Base-by-base conservation (phyloP, 1,140 invertebrate species). In the Heliconius nattereri region DNA sequence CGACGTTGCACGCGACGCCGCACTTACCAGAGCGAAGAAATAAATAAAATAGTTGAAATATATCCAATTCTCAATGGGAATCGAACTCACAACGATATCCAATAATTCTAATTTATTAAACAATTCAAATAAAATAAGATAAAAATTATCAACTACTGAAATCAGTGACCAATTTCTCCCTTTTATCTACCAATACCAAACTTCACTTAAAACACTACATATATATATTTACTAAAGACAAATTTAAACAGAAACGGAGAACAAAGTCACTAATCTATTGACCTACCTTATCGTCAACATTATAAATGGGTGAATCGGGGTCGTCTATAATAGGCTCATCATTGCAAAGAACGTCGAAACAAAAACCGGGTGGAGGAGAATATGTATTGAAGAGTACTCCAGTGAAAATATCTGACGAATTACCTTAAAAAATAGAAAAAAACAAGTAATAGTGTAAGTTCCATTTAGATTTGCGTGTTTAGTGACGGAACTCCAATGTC, bases 281-380 rank as follows among this genome's bases (percentile, higher is more conserved):
- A 80, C 86, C 89, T 95, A 97, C 97, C 94, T 95, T 95, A n/a
- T 85, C 75, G 2, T 96, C 95, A 0, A 97, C 96, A 86, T 98
- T 98, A 84, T 97, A 97, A 78, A 96, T 96, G 0, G 96, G 96
- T 82, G 97, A 97, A n/a, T 95, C 90, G 2, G 94, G 93, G 81
- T 97, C 96, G 85, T 98, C 97, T 7, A 97, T 96, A 37, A 98
- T 96, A 0, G 98, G 98, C 73, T 98, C 97, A 91, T 99, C 98
- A 2, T 88, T 83, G 87, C 98, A 99, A 1, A 97, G 92, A 1
- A 97, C 94, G 90, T 99, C 98, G 89, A 98, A 99, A 88, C 98
- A 99, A 92, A 98, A 99, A 0, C 98, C 98, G 7, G 96, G 95
- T 1, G 98, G 98, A 20, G 98, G 96, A 1, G 95, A 95, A 89